A percentile compares a stretch with the other conserved stretches of the same genome.
Evolutionary conservation across 2,797 vertebrate species (phyloP).

Genomic region (Chlorospingus flavigularis): DNA sequence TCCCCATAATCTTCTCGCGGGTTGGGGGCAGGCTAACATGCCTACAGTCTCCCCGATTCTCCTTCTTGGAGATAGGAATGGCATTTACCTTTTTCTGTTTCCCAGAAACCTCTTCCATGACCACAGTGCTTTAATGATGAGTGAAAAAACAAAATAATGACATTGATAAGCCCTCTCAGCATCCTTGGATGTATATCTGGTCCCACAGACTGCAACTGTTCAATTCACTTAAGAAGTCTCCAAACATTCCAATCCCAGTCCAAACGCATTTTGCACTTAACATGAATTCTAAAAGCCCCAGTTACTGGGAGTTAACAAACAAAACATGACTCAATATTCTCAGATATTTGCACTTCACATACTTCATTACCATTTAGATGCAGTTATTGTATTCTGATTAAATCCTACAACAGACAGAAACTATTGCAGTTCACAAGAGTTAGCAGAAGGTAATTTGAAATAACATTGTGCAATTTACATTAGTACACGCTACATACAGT

Average conservation of each 20-base stretch:
- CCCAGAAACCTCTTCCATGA: not conserved
- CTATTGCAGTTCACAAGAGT: not conserved
- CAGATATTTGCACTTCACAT: not conserved
- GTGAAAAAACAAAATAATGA: not conserved
- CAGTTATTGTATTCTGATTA: not conserved
- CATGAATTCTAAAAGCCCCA: not conserved
- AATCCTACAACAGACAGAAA: not conserved
- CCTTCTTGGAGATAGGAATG: not conserved
- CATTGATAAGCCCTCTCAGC: not conserved
- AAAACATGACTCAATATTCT: not conserved
- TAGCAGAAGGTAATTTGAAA: not conserved
- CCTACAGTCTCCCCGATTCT: accelerated
- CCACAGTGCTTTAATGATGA: not conserved
- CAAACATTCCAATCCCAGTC: not conserved
- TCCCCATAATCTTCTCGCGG: not conserved
- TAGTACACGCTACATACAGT: not conserved
- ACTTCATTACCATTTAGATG: not conserved
- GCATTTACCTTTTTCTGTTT: not conserved
- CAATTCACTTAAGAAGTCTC: not conserved
- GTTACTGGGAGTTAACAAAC: not conserved
- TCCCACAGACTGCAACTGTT: not conserved
- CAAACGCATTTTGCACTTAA: not conserved
- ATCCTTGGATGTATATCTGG: not conserved
- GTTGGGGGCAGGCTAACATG: not conserved
- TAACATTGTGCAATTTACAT: not conserved